A percentile compares a stretch with the other conserved stretches of the same genome.
These are phyloP conservation scores for Typhlichthys eigenmanni DNA, from an alignment of 2,797 vertebrate species.

Conservation along the genomic window DNA sequence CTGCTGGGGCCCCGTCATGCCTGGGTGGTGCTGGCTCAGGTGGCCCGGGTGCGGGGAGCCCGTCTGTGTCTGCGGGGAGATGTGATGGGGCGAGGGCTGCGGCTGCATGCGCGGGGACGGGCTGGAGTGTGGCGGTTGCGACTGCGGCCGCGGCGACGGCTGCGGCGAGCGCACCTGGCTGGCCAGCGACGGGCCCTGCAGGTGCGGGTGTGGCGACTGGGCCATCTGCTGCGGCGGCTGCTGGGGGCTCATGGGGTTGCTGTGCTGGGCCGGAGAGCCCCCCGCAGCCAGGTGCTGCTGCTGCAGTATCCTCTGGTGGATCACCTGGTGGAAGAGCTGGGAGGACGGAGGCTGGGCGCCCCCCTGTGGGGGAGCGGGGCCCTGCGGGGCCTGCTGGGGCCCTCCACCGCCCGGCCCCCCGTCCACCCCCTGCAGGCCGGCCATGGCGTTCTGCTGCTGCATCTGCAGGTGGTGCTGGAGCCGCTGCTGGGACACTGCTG, in stretches of 20 bases:
- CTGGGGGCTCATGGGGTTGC: slow-evolving; percentile 93
- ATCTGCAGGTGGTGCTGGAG: slow-evolving; percentile 88
- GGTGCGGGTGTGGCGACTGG: slow-evolving; percentile 90
- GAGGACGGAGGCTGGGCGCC: slow-evolving; percentile 75
- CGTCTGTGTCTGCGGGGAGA: slow-evolving; percentile 95
- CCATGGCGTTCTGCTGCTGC: slow-evolving; percentile 84
- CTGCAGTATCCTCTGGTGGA: slow-evolving; percentile 90
- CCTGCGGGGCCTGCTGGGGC: slow-evolving; percentile 79
- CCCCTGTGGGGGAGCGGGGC: slow-evolving; percentile 75
- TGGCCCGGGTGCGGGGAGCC: slow-evolving; percentile 92
- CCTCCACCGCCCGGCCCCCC: slow-evolving; percentile 68
- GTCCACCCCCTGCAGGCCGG: slow-evolving; percentile 74
- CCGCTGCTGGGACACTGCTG: slow-evolving; percentile 76
- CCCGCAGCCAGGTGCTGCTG: slow-evolving; percentile 88
- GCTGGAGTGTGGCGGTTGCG: slow-evolving; percentile 96
- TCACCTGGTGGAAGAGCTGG: slow-evolving; percentile 84
- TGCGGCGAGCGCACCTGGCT: slow-evolving; percentile 97
- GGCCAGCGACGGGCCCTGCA: slow-evolving; percentile 87
- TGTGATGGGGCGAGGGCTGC: slow-evolving; percentile 94
- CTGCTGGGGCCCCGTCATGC: slow-evolving; percentile 81
- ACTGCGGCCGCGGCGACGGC: slow-evolving; percentile 93
- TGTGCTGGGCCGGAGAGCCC: slow-evolving; percentile 83
- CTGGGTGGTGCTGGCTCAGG: slow-evolving; percentile 78
- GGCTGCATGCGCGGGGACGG: slow-evolving; percentile 95
- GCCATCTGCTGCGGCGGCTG: slow-evolving; percentile 81